Evolutionary conservation across 2,113 vertebrate genomes (phyloP).

Genomic region (Chiloscyllium plagiosum): DNA sequence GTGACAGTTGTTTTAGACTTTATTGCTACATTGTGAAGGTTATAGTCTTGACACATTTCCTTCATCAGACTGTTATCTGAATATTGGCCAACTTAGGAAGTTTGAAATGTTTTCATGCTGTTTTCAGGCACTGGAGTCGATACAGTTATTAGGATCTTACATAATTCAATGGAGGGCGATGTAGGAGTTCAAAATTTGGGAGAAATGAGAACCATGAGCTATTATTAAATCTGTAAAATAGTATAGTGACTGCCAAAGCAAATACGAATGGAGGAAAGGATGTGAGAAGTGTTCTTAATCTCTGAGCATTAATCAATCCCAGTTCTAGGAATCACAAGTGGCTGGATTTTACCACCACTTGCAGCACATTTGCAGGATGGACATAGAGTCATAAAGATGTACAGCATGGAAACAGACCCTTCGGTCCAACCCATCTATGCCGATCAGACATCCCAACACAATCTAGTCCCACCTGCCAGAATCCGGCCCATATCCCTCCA

Average conservation of each 20-base stretch:
- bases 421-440: no score
- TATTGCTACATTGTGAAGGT: neutral
- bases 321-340: no score
- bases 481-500: no score
- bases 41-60: neutral
- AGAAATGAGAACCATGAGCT: neutral
- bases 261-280: neutral
- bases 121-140: neutral
- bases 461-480: no score
- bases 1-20: neutral
- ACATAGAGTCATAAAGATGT: no score
- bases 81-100: neutral
- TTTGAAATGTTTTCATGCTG: neutral
- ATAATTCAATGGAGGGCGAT: neutral
- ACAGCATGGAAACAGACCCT: no score
- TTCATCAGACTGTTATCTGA: neutral
- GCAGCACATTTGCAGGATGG: no score
- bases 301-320: neutral
- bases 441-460: no score
- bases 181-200: neutral
- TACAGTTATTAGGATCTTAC: neutral
- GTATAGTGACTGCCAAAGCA: neutral
- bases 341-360: no score
- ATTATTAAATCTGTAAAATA: neutral
- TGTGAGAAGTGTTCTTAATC: neutral